Evolutionary conservation across 2,888 invertebrate genomes (phyloP), one percentile per base, ranked within the genome.

Genomic region (Drosophila pullipes): DNA sequence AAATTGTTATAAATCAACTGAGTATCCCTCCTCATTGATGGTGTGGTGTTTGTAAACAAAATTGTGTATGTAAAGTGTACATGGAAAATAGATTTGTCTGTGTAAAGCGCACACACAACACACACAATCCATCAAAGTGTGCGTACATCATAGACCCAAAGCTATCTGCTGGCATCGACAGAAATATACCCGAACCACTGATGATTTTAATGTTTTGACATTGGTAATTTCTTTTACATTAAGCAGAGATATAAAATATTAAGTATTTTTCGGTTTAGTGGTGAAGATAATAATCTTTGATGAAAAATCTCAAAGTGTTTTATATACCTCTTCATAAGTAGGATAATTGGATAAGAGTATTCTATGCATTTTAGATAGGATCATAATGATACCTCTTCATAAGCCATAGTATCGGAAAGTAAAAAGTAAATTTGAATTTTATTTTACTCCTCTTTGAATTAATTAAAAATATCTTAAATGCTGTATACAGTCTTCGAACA

Each of bases 1-100:
- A 82, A 85, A 76, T 78, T 78, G 83, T 82, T 74, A 82, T 82
- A 82, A 83, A 88, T 86, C 82, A 74, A 75, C 62, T 65, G 65
- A 79, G 74, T 59, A 47, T 37, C 54, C 11, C 50, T 25, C 31
- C 31, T 9, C 30, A 9, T 11, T 31, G 13, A 41, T 25, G 53
- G 28, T 9, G 18, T 25, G 16, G 16, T 57, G 54, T 63, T 64
- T 76, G 85, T 70, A 79, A 84, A 64, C 58, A 64, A 66, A 70
- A 59, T 53, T 70, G 60, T 72, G 70, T 74, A 82, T 81, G 81
- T 67, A 89, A 83, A 84, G 64, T 82, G 69, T 66, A 79, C 70
- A 74, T 72, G 82, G 72, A 77, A 84, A 85, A 82, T 72, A 76
- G 77, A 80, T 89, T 84, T 84, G 88, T 80, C 62, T 70, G 30